Evolutionary conservation across 2,888 invertebrate species (phyloP).

Genomic region (Acanthosepion pharaonis): DNA sequence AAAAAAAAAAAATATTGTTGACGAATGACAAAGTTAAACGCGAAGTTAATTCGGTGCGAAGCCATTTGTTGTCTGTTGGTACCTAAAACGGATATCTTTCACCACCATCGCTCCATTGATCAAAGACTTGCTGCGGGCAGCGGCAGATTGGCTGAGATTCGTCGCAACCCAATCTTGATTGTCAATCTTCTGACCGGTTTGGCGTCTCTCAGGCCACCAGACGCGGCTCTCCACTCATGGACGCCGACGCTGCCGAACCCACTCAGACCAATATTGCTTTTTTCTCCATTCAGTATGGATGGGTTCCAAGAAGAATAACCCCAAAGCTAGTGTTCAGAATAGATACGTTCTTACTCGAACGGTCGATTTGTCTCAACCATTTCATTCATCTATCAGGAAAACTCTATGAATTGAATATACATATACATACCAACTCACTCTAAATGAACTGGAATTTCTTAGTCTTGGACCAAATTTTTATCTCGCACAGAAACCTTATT

Average conservation of each 20-base stretch:
- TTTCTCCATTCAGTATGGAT: not conserved
- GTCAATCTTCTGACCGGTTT: not conserved
- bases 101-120: not conserved
- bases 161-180: not conserved
- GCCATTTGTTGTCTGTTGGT: not conserved
- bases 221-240: not conserved
- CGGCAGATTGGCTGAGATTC: not conserved
- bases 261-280: not conserved
- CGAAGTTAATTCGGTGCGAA: not conserved
- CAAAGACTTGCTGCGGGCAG: not conserved
- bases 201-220: not conserved
- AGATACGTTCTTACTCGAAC: not conserved
- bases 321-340: not conserved
- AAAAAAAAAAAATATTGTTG: not conserved
- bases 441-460: too few relatives aligned
- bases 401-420: too few relatives aligned
- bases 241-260: too few relatives aligned
- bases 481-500: too few relatives aligned
- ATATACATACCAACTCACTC: too few relatives aligned
- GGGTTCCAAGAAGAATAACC: not conserved
- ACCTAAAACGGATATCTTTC: not conserved
- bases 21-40: not conserved
- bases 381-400: too few relatives aligned
- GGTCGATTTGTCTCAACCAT: not conserved
- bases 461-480: too few relatives aligned